phyloP scores from a whole-genome alignment of 2,113 vertebrate species.

The Sturnus vulgaris region DNA sequence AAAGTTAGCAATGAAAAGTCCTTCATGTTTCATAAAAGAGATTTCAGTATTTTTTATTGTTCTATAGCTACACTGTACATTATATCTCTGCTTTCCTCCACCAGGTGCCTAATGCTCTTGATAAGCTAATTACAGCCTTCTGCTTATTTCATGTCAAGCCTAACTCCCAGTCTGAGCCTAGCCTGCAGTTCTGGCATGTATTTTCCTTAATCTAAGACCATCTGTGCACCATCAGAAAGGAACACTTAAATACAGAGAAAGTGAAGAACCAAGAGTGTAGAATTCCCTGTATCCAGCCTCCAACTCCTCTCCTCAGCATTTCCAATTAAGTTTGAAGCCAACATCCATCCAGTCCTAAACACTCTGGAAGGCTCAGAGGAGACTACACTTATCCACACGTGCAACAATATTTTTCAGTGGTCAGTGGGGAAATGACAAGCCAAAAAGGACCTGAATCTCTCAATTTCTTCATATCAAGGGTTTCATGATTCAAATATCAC shows the following conservation, averaged over 20 bases:
- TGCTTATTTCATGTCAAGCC: slow-evolving; percentile 47
- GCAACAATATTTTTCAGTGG: background rate
- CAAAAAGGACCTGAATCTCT: background rate
- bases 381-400: background rate
- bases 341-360: slow-evolving; percentile 9
- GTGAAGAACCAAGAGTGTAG: background rate
- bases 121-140: slow-evolving; percentile 55
- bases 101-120: slow-evolving; percentile 19
- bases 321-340: slow-evolving; percentile 24
- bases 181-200: slow-evolving; percentile 32
- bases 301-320: background rate
- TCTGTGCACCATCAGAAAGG: slow-evolving; percentile 34
- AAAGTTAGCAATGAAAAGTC: background rate
- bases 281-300: background rate
- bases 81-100: background rate
- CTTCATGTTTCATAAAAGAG: background rate
- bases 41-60: background rate
- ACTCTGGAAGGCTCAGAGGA: background rate
- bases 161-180: slow-evolving; percentile 44
- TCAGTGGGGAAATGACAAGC: background rate
- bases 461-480: background rate
- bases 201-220: slow-evolving; percentile 45
- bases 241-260: slow-evolving; percentile 15
- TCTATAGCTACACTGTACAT: background rate
- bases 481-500: background rate